phyloP scores from a whole-genome alignment of 2,888 invertebrate species.

The Calliopum simillimum region DNA sequence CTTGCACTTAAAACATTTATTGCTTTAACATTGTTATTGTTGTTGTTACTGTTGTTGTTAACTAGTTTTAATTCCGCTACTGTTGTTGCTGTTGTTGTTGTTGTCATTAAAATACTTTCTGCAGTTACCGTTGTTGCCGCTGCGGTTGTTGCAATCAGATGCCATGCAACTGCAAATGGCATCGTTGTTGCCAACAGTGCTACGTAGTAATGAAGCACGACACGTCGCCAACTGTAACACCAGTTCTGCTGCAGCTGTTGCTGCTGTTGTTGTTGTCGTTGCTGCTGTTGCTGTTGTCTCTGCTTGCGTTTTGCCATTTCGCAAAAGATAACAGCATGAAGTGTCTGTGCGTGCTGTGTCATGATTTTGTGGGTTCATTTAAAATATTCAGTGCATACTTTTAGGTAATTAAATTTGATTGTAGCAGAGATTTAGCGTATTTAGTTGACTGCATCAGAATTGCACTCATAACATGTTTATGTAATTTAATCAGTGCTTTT shows the following conservation, averaged over 20 bases:
- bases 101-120: background rate
- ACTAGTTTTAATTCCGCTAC: slow-evolving; percentile 13
- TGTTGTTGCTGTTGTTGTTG: slow-evolving; percentile 30
- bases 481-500: background rate
- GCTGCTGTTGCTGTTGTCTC: slow-evolving; percentile 25
- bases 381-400: slow-evolving; percentile 36
- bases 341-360: slow-evolving; percentile 34
- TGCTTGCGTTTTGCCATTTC: slow-evolving; percentile 10
- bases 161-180: slow-evolving; percentile 23
- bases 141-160: slow-evolving; percentile 48
- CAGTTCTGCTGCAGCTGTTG: background rate
- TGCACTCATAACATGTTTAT: background rate
- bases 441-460: background rate
- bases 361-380: slow-evolving; percentile 41
- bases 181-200: slow-evolving; percentile 16
- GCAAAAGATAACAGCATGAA: background rate
- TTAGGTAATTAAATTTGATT: slow-evolving; percentile 30
- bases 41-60: slow-evolving; percentile 41
- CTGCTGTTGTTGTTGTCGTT: background rate
- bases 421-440: background rate
- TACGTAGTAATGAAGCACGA: slow-evolving; percentile 6
- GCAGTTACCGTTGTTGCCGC: slow-evolving; percentile 25
- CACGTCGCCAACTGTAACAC: background rate
- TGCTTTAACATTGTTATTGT: slow-evolving; percentile 23
- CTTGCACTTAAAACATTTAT: background rate